These are phyloP conservation scores for Dromococcyx pavoninus DNA, from an alignment of 2,797 vertebrate genomes.

Conservation along the genomic window DNA sequence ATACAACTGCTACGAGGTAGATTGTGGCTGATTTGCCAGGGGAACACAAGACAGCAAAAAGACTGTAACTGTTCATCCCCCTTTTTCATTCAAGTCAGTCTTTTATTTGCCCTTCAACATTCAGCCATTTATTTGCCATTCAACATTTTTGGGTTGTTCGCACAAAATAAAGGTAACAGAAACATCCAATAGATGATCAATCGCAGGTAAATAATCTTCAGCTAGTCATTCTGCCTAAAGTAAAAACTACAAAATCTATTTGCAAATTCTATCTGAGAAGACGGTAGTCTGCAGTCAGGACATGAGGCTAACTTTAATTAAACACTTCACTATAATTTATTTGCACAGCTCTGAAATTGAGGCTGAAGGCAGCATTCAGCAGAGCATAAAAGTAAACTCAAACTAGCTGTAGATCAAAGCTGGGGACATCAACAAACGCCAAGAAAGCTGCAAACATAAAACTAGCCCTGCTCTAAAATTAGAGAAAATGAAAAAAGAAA, in stretches of 20 bases:
- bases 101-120: background rate
- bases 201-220: conserved; percentile 29
- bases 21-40: background rate
- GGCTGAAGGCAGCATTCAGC: conserved; percentile 48
- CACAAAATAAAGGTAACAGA: background rate
- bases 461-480: background rate
- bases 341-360: conserved; percentile 52
- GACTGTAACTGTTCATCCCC: background rate
- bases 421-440: background rate
- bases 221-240: background rate
- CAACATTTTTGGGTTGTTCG: background rate
- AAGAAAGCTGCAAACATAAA: conserved; percentile 5
- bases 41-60: background rate
- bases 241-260: conserved; percentile 10
- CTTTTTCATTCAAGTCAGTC: background rate
- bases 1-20: background rate
- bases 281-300: background rate
- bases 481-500: background rate
- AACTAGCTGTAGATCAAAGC: conserved; percentile 48
- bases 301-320: conserved; percentile 45
- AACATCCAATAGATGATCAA: background rate
- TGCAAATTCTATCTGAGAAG: conserved; percentile 24
- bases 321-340: conserved; percentile 33
- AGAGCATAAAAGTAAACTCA: conserved; percentile 54
- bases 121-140: background rate